Percentiles rank a stretch among this genome's conserved stretches.
phyloP scores from a whole-genome alignment of 2,888 invertebrate species.

The Sarcophaga variegata region DNA sequence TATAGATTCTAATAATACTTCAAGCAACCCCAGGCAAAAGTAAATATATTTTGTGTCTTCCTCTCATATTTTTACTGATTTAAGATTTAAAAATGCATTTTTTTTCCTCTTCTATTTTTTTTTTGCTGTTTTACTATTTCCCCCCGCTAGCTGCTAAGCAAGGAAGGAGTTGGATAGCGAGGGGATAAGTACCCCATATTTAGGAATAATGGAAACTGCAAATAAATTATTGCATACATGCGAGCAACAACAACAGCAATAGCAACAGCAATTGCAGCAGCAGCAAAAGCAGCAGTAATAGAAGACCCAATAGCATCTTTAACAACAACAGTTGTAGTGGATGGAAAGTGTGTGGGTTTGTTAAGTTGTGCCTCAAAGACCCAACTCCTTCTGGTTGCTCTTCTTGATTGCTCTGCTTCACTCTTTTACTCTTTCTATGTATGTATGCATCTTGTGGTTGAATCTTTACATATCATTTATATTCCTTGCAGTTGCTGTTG shows the following conservation, averaged over 20 bases:
- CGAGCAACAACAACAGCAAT: constrained; percentile 28
- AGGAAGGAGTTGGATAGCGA: too few relatives aligned
- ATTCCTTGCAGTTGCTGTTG: constrained; percentile 45
- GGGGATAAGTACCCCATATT: constrained; percentile 57
- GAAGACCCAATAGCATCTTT: background rate
- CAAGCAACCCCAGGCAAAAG: constrained; percentile 57
- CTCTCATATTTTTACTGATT: constrained; percentile 51
- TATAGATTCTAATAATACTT: constrained; percentile 69
- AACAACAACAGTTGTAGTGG: too few relatives aligned
- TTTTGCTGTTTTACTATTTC: background rate
- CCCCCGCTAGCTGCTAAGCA: constrained; percentile 18
- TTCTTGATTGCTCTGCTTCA: constrained; percentile 13
- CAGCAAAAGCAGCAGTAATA: background rate
- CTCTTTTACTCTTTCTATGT: constrained; percentile 6
- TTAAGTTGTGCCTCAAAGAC: background rate
- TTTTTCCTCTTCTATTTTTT: constrained; percentile 20
- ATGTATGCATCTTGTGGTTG: constrained; percentile 46
- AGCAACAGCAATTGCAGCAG: constrained; percentile 9
- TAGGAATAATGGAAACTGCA: constrained; percentile 53
- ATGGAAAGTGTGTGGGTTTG: constrained; percentile 57
- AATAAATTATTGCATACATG: constrained; percentile 61
- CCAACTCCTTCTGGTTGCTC: background rate
- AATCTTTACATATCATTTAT: constrained; percentile 68
- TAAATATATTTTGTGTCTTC: constrained; percentile 15
- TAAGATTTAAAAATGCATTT: constrained; percentile 64